Conservation (phyloP, 2,797 vertebrate species). For the Falco berigora region DNA sequence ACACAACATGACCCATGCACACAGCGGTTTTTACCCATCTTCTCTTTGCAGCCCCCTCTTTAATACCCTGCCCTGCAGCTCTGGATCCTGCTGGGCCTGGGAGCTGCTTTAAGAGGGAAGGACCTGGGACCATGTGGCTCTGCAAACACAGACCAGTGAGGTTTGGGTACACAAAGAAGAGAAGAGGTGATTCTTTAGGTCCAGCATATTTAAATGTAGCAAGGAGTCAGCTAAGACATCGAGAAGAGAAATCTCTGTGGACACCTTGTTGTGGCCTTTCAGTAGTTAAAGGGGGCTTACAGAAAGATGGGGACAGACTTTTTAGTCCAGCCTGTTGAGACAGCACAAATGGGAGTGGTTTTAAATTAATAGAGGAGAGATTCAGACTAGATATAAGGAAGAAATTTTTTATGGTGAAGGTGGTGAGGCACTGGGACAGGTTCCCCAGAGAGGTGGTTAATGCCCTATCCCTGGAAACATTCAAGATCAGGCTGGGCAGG, state of each 20-base stretch:
- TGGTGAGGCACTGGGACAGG: not conserved
- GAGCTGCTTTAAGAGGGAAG: not conserved
- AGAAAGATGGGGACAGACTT: not conserved
- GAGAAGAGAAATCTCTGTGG: not conserved
- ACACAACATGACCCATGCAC: too few relatives aligned
- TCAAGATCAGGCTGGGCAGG: rapidly evolving
- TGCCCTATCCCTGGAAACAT: not conserved
- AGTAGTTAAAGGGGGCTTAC: not conserved
- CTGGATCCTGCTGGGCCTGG: not conserved
- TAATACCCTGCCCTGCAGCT: not conserved
- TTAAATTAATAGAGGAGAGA: not conserved
- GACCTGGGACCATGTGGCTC: not conserved
- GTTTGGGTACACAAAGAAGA: not conserved
- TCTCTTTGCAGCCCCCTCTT: not conserved
- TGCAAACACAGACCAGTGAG: rapidly evolving
- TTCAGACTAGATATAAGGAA: not conserved
- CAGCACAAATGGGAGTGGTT: not conserved
- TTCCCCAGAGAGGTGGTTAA: not conserved
- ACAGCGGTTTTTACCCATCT: not conserved
- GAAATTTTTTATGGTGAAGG: rapidly evolving
- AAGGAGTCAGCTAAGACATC: not conserved
- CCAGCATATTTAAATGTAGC: not conserved
- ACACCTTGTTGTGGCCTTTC: not conserved
- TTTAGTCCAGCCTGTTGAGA: rapidly evolving
- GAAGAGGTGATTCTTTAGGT: not conserved